Evolutionary conservation across 2,888 invertebrate species (phyloP).

Genomic region (Cheilosia vulpina): DNA sequence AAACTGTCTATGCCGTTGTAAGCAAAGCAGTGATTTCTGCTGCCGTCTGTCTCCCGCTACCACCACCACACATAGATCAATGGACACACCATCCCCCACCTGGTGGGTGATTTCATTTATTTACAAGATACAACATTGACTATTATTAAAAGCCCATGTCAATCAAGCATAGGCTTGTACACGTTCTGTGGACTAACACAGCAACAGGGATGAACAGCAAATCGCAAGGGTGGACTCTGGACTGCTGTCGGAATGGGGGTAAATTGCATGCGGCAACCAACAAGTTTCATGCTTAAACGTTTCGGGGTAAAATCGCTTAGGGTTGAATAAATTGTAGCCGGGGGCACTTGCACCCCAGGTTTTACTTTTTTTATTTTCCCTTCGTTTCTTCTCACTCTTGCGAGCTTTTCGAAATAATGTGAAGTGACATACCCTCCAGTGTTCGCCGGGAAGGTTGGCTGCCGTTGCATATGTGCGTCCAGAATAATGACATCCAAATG

Average conservation of each 20-base stretch:
- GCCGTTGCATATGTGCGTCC: slow-evolving; percentile 69
- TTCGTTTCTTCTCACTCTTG: slow-evolving; percentile 14
- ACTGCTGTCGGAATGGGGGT: slow-evolving; percentile 1
- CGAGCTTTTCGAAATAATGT: slow-evolving; percentile 58
- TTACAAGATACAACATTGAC: slow-evolving; percentile 71
- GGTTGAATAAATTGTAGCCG: slow-evolving; percentile 69
- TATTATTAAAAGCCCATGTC: slow-evolving; percentile 71
- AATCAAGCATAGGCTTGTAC: slow-evolving; percentile 56
- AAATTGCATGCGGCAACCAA: slow-evolving; percentile 71
- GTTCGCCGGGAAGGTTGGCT: slow-evolving; percentile 8
- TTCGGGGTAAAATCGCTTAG: slow-evolving; percentile 73
- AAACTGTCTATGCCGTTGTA: slow-evolving; percentile 20
- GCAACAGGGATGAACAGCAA: slow-evolving; percentile 60
- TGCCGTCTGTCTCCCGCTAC: slow-evolving; percentile 17
- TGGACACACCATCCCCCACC: slow-evolving; percentile 41
- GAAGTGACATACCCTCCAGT: slow-evolving; percentile 61
- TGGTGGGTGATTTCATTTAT: slow-evolving; percentile 67
- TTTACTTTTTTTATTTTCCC: slow-evolving; percentile 19
- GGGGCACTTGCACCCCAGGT: slow-evolving; percentile 53
- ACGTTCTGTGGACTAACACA: slow-evolving; percentile 38
- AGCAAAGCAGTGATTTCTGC: slow-evolving; percentile 62
- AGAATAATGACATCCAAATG: slow-evolving; percentile 75
- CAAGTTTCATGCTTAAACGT: slow-evolving; percentile 72
- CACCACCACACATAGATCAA: slow-evolving; percentile 38
- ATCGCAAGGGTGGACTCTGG: slow-evolving; percentile 54